Conservation (phyloP, 2,797 vertebrate genomes). For the Acanthiza pusilla region DNA sequence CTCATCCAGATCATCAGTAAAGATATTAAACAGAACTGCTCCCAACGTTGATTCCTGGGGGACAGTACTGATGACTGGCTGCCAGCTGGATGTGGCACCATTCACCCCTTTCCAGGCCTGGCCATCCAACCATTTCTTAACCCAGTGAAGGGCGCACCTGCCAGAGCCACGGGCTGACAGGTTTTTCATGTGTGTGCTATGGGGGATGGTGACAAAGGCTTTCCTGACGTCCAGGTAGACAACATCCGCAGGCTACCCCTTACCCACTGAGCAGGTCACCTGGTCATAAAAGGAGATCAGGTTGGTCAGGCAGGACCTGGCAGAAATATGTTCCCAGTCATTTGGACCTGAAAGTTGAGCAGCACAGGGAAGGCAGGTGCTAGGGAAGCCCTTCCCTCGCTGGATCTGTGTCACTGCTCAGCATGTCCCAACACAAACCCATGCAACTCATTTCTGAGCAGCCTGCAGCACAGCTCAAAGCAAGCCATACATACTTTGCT, state of each 20-base stretch:
- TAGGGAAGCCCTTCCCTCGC: background rate
- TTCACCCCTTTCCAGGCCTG: background rate
- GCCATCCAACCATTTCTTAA: background rate
- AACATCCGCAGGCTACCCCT: background rate
- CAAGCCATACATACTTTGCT: accelerated
- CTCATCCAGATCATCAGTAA: background rate
- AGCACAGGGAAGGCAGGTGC: background rate
- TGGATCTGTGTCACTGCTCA: background rate
- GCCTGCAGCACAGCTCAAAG: accelerated
- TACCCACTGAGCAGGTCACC: background rate
- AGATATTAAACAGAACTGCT: background rate
- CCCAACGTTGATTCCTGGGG: background rate
- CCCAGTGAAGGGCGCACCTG: background rate
- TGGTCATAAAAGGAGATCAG: background rate
- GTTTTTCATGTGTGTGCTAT: background rate
- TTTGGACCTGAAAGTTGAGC: background rate
- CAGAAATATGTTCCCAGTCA: background rate
- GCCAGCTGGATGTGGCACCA: background rate
- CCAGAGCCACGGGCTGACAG: background rate
- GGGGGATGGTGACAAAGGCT: background rate
- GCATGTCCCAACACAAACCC: no score
- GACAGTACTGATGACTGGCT: background rate
- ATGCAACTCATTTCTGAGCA: background rate
- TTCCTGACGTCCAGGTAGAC: background rate
- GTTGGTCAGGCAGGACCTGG: background rate